These are phyloP conservation scores for pig (Sus scrofa) DNA, from an alignment of 2,113 vertebrate genomes.

Conservation along the genomic window T2T-Sscrofa CM000827.6:105447001-105447500, in stretches of 20 bases:
- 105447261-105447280: neutral
- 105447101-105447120: accelerated
- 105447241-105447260: neutral
- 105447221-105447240: neutral
- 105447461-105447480: neutral
- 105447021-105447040: neutral
- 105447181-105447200: neutral
- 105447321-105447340: accelerated
- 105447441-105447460: neutral
- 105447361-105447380: too few species aligned
- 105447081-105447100: neutral
- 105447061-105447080: neutral
- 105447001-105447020: neutral
- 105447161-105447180: neutral
- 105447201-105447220: accelerated
- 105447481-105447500: too few species aligned
- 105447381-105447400: neutral
- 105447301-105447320: neutral
- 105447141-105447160: neutral
- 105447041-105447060: neutral
- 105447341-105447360: neutral
- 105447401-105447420: accelerated
- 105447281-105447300: neutral
- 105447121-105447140: neutral
- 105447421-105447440: neutral